Conservation (phyloP, 64 coral and sea anemone species). For the Porites australiensis region DNA sequence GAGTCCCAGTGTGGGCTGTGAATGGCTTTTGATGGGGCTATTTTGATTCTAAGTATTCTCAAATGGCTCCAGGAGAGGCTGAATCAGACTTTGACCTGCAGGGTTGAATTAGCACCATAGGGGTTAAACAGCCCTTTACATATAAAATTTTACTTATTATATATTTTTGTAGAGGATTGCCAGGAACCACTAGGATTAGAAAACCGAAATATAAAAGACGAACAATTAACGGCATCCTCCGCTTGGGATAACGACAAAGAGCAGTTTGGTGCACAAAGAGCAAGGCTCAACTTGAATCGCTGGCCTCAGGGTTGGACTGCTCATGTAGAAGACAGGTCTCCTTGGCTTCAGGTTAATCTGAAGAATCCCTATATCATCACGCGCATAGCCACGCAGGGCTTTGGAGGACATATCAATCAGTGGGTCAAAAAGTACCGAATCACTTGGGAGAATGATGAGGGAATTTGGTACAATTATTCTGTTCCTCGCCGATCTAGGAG, state of each 20-base stretch:
- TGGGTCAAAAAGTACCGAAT: conserved; percentile 73
- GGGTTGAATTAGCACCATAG: too few relatives aligned
- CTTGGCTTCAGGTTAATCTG: conserved; percentile 71
- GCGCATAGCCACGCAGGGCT: conserved; percentile 70
- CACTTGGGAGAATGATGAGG: conserved; percentile 48
- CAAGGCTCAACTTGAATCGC: conserved; percentile 52
- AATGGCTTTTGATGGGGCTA: too few relatives aligned
- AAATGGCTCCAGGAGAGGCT: too few relatives aligned
- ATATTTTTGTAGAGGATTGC: conserved; percentile 57
- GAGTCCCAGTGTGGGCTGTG: too few relatives aligned
- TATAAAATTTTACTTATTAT: not conserved
- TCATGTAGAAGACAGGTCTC: conserved; percentile 20
- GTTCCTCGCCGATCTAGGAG: not conserved
- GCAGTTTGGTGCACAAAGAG: conserved; percentile 51
- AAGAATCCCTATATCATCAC: conserved; percentile 52
- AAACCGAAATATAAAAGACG: conserved; percentile 59
- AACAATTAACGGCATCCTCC: conserved; percentile 68
- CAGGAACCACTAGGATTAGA: conserved; percentile 61
- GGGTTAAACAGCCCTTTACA: too few relatives aligned
- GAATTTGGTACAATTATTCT: conserved; percentile 35
- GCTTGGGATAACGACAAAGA: conserved; percentile 37
- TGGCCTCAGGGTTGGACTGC: conserved; percentile 83
- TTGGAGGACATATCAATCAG: conserved; percentile 57
- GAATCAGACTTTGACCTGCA: too few relatives aligned
- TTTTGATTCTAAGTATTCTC: too few relatives aligned